Conservation (phyloP, 2,888 invertebrate genomes). For the Pyralis farinalis region DNA sequence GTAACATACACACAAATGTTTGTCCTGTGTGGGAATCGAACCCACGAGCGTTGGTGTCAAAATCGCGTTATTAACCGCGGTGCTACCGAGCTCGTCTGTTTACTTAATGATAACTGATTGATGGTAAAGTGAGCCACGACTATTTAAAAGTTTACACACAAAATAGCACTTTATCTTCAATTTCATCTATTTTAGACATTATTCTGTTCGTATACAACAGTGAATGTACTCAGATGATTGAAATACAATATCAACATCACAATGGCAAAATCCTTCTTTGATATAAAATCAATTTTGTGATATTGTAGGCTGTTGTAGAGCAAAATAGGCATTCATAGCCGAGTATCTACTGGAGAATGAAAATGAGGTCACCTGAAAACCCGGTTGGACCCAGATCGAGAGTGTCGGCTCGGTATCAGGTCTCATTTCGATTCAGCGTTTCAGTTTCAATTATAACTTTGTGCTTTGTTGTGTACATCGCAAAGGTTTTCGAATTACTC, state of each 20-base stretch:
- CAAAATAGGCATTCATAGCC: conserved; percentile 5
- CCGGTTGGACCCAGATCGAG: neutral
- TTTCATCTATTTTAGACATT: no score
- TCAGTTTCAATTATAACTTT: conserved; percentile 1
- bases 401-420: conserved; percentile 4
- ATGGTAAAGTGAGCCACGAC: no score
- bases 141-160: no score
- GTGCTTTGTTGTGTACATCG: no score
- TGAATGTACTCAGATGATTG: neutral
- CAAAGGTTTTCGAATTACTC: no score
- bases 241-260: neutral
- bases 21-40: no score
- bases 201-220: neutral
- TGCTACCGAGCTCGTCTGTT: no score
- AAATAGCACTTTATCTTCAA: no score
- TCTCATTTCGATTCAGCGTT: conserved; percentile 11
- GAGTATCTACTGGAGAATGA: conserved; percentile 4
- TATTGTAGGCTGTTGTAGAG: neutral
- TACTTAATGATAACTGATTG: no score
- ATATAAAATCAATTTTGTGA: neutral
- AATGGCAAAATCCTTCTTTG: neutral
- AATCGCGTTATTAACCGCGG: no score
- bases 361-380: conserved; percentile 24
- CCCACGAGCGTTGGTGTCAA: no score
- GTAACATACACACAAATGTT: no score